Evolutionary conservation across 1,140 invertebrate species (phyloP).

Genomic region (Drosophila pallidifrons): DNA sequence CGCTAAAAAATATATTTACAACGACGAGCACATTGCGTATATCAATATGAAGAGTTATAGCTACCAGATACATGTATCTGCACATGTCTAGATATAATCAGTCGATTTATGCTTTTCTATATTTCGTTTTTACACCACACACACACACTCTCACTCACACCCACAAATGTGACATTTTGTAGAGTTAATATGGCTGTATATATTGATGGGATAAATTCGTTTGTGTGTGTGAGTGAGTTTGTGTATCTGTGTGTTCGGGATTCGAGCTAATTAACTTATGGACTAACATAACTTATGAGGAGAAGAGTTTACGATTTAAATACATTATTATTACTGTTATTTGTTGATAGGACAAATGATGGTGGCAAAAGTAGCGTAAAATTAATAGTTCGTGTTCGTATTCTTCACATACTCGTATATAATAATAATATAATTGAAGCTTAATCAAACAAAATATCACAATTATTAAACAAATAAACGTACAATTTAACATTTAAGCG

Average conservation of each 20-base stretch:
- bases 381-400: conserved; percentile 51
- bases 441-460: conserved; percentile 78
- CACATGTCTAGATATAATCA: conserved; percentile 76
- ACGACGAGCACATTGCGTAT: conserved; percentile 49
- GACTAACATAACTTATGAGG: conserved; percentile 73
- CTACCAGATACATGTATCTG: conserved; percentile 48
- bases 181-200: conserved; percentile 76
- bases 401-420: conserved; percentile 19
- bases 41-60: conserved; percentile 64
- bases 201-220: conserved; percentile 2
- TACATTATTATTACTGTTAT: conserved; percentile 3
- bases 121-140: conserved; percentile 32
- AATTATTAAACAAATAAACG: conserved; percentile 77
- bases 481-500: conserved; percentile 61
- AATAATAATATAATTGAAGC: conserved; percentile 63
- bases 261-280: conserved; percentile 60
- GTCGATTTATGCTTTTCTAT: conserved; percentile 71
- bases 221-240: conserved; percentile 27
- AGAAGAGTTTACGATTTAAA: conserved; percentile 53
- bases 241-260: conserved; percentile 25
- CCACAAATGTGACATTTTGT: conserved; percentile 57
- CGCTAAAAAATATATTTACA: conserved; percentile 69
- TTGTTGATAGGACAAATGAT: conserved; percentile 28
- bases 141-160: conserved; percentile 53
- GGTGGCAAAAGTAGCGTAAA: conserved; percentile 14